A percentile compares a stretch with the other conserved stretches of the same genome.
Evolutionary conservation across 2,888 invertebrate species (phyloP).

Genomic region (Eupithecia vulgata): DNA sequence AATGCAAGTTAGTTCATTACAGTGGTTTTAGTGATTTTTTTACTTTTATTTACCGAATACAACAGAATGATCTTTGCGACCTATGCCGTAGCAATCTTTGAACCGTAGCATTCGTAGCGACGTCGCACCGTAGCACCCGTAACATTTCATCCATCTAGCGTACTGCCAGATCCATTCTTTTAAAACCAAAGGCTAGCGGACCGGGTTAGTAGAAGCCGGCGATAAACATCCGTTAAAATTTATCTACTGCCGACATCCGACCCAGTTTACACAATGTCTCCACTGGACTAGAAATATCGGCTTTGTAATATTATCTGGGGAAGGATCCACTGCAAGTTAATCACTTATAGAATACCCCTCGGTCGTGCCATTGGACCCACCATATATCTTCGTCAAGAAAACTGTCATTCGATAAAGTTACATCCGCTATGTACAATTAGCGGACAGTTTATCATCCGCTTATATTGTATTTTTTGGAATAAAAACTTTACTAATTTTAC

Average conservation of each 20-base stretch:
- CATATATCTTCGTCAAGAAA: constrained; percentile 67
- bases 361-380: constrained; percentile 51
- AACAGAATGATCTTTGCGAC: neutral
- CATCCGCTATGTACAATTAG: constrained; percentile 11
- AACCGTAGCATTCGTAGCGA: no score
- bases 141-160: no score
- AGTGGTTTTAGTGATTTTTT: neutral
- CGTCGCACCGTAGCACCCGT: no score
- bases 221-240: constrained; percentile 10
- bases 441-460: constrained; percentile 15
- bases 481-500: no score
- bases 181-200: neutral
- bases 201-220: neutral
- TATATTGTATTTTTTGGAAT: neutral
- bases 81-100: neutral
- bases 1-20: no score
- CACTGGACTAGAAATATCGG: constrained; percentile 41
- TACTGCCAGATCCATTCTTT: neutral
- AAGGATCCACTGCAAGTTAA: constrained; percentile 50
- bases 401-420: constrained; percentile 63
- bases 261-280: constrained; percentile 32
- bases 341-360: constrained; percentile 54
- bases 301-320: constrained; percentile 39
- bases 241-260: constrained; percentile 10
- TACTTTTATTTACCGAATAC: neutral